Evolutionary conservation across 1,140 invertebrate genomes (phyloP).

Genomic region (Atta cephalotes): DNA sequence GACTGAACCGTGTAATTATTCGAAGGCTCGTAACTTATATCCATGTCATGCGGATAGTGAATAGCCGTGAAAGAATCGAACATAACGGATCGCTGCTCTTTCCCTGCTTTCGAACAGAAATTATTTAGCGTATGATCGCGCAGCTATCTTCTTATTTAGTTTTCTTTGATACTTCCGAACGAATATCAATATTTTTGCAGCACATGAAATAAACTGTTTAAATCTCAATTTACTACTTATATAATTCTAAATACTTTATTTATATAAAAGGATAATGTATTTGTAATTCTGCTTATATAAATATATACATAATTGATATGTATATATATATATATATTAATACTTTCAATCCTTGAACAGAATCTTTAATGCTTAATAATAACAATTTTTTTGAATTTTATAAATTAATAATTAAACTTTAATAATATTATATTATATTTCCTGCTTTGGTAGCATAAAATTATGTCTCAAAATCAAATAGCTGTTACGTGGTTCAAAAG

Average conservation of each 20-base stretch:
- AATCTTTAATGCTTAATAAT: neutral
- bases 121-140: slow-evolving; percentile 68
- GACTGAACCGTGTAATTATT: slow-evolving; percentile 85
- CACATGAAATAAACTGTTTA: neutral
- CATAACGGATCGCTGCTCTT: slow-evolving; percentile 72
- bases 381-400: neutral
- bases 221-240: neutral
- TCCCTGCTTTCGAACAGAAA: slow-evolving; percentile 65
- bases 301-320: neutral
- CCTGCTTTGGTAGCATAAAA: neutral
- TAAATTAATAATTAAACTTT: neutral
- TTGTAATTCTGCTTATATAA: neutral
- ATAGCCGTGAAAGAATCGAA: slow-evolving; percentile 69
- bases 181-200: neutral
- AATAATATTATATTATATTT: neutral
- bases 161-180: slow-evolving; percentile 45
- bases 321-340: neutral
- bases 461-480: neutral
- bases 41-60: slow-evolving; percentile 66
- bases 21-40: slow-evolving; percentile 84
- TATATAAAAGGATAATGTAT: neutral
- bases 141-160: slow-evolving; percentile 3
- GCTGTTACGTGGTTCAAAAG: neutral
- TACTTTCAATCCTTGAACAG: neutral
- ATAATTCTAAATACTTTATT: slow-evolving; percentile 1